These are phyloP conservation scores for Spinus pinus DNA, from an alignment of 2,797 vertebrate species.

Conservation along the genomic window DNA sequence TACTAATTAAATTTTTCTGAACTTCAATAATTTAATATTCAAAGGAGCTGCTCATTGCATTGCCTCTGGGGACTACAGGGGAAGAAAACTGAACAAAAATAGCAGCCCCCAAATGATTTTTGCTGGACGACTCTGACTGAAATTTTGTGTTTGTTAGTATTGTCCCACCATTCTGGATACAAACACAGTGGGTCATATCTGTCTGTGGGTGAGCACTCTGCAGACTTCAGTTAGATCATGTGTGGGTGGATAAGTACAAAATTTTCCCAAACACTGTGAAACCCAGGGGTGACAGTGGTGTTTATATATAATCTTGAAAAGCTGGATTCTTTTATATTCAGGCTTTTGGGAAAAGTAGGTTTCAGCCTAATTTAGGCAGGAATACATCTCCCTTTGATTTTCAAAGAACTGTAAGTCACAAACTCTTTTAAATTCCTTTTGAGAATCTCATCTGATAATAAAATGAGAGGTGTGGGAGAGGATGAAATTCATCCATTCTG, in stretches of 20 bases:
- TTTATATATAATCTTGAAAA: conserved; percentile 61
- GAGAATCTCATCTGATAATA: conserved; percentile 37
- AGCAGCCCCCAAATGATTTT: neutral
- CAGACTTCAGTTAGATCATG: conserved; percentile 1
- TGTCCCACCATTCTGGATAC: neutral
- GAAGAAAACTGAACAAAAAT: conserved; percentile 16
- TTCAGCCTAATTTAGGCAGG: conserved; percentile 48
- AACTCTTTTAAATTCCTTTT: conserved; percentile 48
- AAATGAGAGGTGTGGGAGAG: conserved; percentile 46
- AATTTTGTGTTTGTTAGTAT: neutral
- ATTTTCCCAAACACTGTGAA: conserved; percentile 47
- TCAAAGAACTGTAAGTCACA: conserved; percentile 25
- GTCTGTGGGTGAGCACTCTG: neutral
- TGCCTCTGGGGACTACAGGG: neutral
- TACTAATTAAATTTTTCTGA: conserved; percentile 56
- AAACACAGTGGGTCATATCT: neutral
- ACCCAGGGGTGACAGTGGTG: neutral
- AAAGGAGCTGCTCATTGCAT: neutral
- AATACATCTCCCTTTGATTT: conserved; percentile 44
- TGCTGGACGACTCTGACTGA: neutral
- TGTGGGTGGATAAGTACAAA: conserved; percentile 37
- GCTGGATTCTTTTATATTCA: conserved; percentile 25
- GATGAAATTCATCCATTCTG: neutral
- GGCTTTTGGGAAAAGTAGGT: conserved; percentile 41
- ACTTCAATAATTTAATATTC: conserved; percentile 21